Conservation (phyloP, 1,140 invertebrate genomes). For the Magallana ariakensis region DNA sequence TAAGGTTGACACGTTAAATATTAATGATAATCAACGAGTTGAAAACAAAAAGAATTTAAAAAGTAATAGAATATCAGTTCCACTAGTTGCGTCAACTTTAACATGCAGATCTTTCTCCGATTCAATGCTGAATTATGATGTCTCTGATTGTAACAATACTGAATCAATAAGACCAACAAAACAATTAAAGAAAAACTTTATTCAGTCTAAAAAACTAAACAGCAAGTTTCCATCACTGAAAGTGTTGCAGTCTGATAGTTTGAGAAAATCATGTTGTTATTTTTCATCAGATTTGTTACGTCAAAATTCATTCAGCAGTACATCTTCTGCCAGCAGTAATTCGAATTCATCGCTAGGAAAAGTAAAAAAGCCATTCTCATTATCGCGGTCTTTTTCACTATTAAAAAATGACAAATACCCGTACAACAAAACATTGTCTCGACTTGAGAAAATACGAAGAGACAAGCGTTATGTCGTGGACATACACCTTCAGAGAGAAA, state of each 20-base stretch:
- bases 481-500: not conserved
- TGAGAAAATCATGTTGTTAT: not conserved
- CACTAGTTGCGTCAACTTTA: not conserved
- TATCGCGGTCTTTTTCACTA: not conserved
- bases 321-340: slow-evolving; percentile 21
- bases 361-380: not conserved
- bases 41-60: not conserved
- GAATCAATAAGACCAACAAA: not conserved
- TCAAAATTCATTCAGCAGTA: not conserved
- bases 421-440: not conserved
- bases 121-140: not conserved
- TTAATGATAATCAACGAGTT: not conserved
- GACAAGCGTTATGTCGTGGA: not conserved
- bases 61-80: not conserved
- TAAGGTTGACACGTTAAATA: not conserved
- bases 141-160: not conserved
- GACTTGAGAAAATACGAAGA: not conserved
- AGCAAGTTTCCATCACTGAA: not conserved
- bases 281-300: not conserved
- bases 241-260: not conserved
- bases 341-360: not conserved
- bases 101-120: not conserved
- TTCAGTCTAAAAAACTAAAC: no score
- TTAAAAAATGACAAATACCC: not conserved
- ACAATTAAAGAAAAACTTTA: no score